These are phyloP conservation scores for Porites rus DNA, from an alignment of 92 coral and sea anemone genomes.

Conservation along the genomic window DNA sequence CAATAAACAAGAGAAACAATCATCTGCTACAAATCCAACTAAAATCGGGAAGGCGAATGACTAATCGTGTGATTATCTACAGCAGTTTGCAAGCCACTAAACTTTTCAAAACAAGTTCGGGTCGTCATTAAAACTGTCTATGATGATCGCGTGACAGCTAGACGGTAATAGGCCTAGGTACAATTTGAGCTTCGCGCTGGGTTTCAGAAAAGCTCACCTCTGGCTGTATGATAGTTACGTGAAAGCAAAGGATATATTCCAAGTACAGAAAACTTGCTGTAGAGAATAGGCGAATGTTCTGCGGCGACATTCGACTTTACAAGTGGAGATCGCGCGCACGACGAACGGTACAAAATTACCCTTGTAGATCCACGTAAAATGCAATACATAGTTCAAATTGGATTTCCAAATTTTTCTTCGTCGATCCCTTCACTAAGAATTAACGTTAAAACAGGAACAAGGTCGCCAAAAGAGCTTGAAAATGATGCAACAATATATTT, in stretches of 20 bases:
- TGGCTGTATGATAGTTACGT: conserved; percentile 15
- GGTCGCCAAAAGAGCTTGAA: not conserved
- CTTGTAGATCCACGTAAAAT: conserved; percentile 22
- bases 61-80: too few relatives aligned
- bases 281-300: conserved; percentile 19
- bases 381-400: not conserved
- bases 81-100: too few relatives aligned
- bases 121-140: too few relatives aligned
- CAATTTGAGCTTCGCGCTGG: not conserved
- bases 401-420: not conserved
- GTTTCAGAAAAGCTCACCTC: conserved; percentile 13
- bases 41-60: too few relatives aligned
- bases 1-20: too few relatives aligned
- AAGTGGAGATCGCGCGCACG: not conserved
- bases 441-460: not conserved
- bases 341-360: conserved; percentile 7
- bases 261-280: conserved; percentile 17
- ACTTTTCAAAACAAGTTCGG: too few relatives aligned
- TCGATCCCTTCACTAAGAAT: not conserved
- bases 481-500: not conserved
- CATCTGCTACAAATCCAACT: too few relatives aligned
- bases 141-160: too few relatives aligned
- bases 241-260: conserved; percentile 13
- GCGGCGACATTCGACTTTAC: not conserved
- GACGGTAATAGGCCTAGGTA: too few relatives aligned